These are phyloP conservation scores for Hydrozoanthus gracilis DNA, from an alignment of 92 coral and sea anemone species.

Conservation along the genomic window DNA sequence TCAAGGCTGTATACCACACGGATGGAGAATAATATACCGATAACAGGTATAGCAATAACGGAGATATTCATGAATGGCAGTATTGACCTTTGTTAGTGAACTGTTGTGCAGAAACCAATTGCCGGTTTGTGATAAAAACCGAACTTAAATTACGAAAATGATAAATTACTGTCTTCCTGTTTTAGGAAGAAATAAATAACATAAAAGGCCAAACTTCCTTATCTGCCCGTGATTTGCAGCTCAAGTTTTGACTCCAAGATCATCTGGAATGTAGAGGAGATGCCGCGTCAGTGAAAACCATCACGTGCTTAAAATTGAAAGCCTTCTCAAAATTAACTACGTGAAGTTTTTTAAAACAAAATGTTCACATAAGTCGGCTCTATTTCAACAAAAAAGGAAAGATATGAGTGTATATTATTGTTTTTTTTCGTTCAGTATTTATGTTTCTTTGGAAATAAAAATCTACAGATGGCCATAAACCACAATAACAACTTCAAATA, in stretches of 20 bases:
- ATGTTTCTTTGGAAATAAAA: no score
- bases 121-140: neutral
- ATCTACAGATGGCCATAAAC: no score
- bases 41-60: no score
- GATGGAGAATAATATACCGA: no score
- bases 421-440: no score
- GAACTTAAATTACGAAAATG: slow-evolving; percentile 26
- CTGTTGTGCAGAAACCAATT: neutral
- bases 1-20: neutral
- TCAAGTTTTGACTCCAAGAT: neutral
- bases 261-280: no score
- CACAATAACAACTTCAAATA: no score
- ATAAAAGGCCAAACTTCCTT: slow-evolving; percentile 18
- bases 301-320: neutral
- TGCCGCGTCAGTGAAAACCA: neutral
- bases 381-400: neutral
- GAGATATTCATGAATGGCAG: neutral
- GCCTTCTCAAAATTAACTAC: neutral
- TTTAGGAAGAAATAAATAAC: neutral
- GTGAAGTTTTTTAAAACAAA: neutral
- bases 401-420: no score
- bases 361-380: no score
- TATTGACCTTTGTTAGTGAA: neutral
- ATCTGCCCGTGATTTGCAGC: slow-evolving; percentile 8
- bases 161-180: slow-evolving; percentile 37